Evolutionary conservation across 2,888 invertebrate species (phyloP), one percentile per base, ranked within the genome.

Genomic region (Sarcophaga caerulescens): DNA sequence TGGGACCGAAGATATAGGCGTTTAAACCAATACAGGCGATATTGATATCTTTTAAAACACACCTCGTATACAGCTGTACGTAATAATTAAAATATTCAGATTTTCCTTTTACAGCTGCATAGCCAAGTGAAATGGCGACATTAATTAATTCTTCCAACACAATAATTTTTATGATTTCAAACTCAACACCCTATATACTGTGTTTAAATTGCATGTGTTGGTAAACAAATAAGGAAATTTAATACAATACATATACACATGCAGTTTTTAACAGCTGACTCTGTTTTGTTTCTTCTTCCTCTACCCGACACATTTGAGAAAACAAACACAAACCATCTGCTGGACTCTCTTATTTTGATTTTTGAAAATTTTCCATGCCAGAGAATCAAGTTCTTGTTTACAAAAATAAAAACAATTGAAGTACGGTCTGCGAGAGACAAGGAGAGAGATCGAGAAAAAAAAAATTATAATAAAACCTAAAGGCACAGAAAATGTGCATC

Each of bases 301-400:
- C 25, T 25, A 25, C 25, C 6, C 35, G 35, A 35, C 19, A 68
- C 23, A 21, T 8, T 52, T 17, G 6, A 69, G 23, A 23, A 52
- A 17, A 14, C 17, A 5, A 52, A 52, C 69, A 23, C 8, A 69
- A 52, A 14, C 11, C 47, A 47, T 52, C 17, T 52, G n/a, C n/a
- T n/a, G n/a, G 14, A 52, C 17, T 52, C 14, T 14, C 17, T 69
- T 23, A 21, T 68, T n/a, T 68, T 60, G 44, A 47, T 17, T 4
- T 14, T 52, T 17, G 47, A 69, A 69, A 68, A 47, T 47, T 69
- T 69, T 69, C 69, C 69, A 69, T 69, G 52, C 52, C 4, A 23
- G 21, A 23, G 23, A 69, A 69, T 52, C 69, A 44, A 69, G 52
- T 52, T 69, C 47, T 52, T 14, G 47, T 69, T 69, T 68, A n/a